These are phyloP conservation scores for Gerris lacustris DNA, from an alignment of 2,888 invertebrate genomes.

Conservation along the genomic window DNA sequence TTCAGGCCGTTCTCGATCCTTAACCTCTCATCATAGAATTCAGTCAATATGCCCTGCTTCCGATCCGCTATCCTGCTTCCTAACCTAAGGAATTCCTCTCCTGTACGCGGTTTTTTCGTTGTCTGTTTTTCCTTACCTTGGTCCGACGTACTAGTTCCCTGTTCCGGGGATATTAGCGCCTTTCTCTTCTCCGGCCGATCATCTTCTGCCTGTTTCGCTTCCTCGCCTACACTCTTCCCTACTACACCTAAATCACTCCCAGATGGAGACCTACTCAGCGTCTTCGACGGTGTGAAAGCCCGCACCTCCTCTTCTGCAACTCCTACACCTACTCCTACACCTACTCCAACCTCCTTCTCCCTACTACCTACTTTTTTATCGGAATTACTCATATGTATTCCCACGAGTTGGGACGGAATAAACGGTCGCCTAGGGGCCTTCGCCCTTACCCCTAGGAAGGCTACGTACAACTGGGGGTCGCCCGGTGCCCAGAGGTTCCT, in stretches of 20 bases:
- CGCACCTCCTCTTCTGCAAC: neutral
- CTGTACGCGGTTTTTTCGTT: no score
- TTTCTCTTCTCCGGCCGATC: no score
- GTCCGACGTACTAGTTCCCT: no score
- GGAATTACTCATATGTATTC: neutral
- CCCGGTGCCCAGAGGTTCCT: constrained; percentile 31
- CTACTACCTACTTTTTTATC: neutral
- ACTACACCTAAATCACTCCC: neutral
- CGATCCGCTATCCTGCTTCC: no score
- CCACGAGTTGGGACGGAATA: neutral
- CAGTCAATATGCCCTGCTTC: no score
- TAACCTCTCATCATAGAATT: no score
- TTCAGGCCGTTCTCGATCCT: no score
- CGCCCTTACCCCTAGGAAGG: neutral
- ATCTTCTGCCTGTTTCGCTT: no score
- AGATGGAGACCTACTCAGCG: neutral
- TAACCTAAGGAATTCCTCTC: no score
- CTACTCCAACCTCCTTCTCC: constrained; percentile 31
- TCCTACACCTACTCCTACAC: constrained; percentile 14
- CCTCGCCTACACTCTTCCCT: no score
- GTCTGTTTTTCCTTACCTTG: no score
- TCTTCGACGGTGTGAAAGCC: neutral
- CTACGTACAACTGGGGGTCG: constrained; percentile 33
- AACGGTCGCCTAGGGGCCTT: neutral
- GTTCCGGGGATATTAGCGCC: no score